Evolutionary conservation across 2,797 vertebrate species (phyloP), one percentile per base, ranked within the genome.

Genomic region (Hirundo rustica): DNA sequence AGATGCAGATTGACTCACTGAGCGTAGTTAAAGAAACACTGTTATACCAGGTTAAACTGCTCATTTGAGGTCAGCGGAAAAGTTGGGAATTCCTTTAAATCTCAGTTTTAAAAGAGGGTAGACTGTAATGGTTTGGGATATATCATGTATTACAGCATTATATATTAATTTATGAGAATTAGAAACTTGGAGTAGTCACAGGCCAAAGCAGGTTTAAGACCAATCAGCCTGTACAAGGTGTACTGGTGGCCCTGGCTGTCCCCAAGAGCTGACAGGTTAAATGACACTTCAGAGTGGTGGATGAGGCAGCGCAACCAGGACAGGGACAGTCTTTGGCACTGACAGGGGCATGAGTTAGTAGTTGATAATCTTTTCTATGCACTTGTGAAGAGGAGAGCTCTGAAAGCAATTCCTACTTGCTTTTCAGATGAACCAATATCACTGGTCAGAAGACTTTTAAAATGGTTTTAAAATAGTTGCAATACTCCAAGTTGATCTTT

Each of bases 21-120:
- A 76, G 32, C 16, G 4, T 71, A 65, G 57, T 91, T 93, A 88
- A 92, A 92, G 91, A 76, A 93, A 38, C 85, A 30, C 65, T 82
- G 61, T 86, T 81, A 50, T 1, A 9, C 48, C 30, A 30, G 47
- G 51, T 84, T 88, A 75, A 89, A 80, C 66, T 90, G 72, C 34
- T 15, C 5, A 7, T 67, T 48, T 88, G 50, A 71, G 45, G 68
- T 95, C 88, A 76, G 11, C 83, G 55, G 71, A 83, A 88, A 83
- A 48, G 40, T 50, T 89, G 85, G 64, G 50, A 92, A 86, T 92
- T 77, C 61, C 62, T 76, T 65, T 74, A 36, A 62, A 73, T 45
- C 42, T 5, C 58, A 10, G 11, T 72, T 89, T 82, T 78, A 34
- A 48, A 77, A 79, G 32, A 66, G 47, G 38, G 3, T n/a, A 45